Percentiles rank a stretch among this genome's conserved stretches.
Conservation (phyloP, 1,140 invertebrate genomes). For the Latrodectus geometricus region DNA sequence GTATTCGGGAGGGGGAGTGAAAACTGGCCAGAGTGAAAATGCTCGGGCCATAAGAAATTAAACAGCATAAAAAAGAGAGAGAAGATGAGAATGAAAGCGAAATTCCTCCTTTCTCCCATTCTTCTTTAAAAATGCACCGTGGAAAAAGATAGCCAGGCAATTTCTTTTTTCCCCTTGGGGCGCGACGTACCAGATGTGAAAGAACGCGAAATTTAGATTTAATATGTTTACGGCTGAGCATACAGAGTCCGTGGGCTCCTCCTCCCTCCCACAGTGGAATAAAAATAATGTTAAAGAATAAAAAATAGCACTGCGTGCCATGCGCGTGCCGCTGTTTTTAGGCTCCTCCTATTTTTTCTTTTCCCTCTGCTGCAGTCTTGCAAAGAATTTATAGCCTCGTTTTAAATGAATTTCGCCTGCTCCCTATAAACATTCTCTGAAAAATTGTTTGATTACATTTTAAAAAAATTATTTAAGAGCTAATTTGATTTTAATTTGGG, state of each 20-base stretch:
- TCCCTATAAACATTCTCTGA: too few species aligned
- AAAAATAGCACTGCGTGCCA: constrained; percentile 18
- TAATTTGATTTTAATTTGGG: too few species aligned
- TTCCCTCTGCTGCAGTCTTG: not conserved
- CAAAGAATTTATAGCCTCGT: not conserved
- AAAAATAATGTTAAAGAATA: constrained; percentile 12
- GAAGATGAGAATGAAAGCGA: constrained; percentile 7
- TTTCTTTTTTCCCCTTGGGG: not conserved
- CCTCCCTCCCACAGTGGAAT: not conserved
- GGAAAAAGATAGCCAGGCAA: constrained; percentile 25
- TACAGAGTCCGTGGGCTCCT: not conserved
- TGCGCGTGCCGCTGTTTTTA: constrained; percentile 25
- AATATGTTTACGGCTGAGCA: constrained; percentile 52
- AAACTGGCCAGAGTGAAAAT: constrained; percentile 55
- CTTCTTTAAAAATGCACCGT: constrained; percentile 34
- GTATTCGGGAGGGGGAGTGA: constrained; percentile 23
- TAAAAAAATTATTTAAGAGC: too few species aligned
- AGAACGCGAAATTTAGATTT: constrained; percentile 55
- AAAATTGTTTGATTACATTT: too few species aligned
- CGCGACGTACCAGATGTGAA: constrained; percentile 26
- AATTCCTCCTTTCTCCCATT: constrained; percentile 10
- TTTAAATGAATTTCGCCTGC: not conserved
- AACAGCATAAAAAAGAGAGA: not conserved
- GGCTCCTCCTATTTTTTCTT: not conserved
- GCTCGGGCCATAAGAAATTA: constrained; percentile 1